Base-by-base conservation (phyloP, 2,797 vertebrate genomes). In the Microcaecilia unicolor region DNA sequence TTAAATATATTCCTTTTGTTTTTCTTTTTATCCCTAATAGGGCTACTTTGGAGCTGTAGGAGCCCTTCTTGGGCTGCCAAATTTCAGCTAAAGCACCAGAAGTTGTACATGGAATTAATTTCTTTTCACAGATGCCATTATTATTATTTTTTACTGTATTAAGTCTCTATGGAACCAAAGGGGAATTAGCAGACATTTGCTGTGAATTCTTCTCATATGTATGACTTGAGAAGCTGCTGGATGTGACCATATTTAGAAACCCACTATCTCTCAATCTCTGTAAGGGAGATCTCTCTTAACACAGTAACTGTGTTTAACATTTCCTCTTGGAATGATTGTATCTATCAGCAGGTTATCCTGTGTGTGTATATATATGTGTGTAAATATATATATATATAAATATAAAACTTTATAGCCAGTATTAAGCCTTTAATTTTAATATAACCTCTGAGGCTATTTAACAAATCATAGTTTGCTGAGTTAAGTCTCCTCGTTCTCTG, bases 11-110 rank as follows among this genome's bases (percentile, higher is more conserved):
- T 25, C 30, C 26, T 28, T 41, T 11, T n/a, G n/a, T 4, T 22
- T 16, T 30, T 33, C 15, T 15, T 24, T 25, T 11, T 28, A 35
- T 37, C 10, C 31, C 22, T 22, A 49, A 11, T 72, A 86, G 85
- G 84, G 85, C 8, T 88, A 87, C 61, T 88, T 86, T 18, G 84
- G 84, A 67, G 85, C 85, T 30, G 82, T 88, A 25, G 84, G 85
- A 60, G 83, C 83, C 49, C 83, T 88, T 44, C 77, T 87, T 10
- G 83, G 83, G 28, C 66, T 86, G 55, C 80, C 83, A 54, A 84
- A 85, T 65, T 83, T 84, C 71, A 85, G 80, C 54, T 87, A 58
- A 78, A 50, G 16, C 37, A 9, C 44, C 32, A 13, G 59, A 44
- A 36, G 36, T 59, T 37, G 15, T 71, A 36, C 52, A 43, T 52